These are phyloP conservation scores for Chirona hameri DNA, from an alignment of 2,888 invertebrate species.

Conservation along the genomic window DNA sequence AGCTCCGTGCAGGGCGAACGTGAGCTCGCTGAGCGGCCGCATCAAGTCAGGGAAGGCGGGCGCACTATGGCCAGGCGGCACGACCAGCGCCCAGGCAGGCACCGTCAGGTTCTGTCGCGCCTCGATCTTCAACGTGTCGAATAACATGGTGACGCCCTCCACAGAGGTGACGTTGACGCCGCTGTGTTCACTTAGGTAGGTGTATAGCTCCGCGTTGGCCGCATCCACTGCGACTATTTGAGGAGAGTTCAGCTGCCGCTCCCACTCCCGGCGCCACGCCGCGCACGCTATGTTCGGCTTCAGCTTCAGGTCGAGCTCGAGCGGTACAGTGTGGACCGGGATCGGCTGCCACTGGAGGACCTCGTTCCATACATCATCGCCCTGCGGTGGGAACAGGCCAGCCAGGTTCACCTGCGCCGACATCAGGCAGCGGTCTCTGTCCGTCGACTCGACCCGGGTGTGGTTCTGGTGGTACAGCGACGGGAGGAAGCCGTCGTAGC, in stretches of 20 bases:
- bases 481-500: slow-evolving; percentile 57
- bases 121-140: slow-evolving; percentile 54
- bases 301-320: slow-evolving; percentile 60
- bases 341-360: slow-evolving; percentile 73
- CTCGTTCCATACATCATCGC: slow-evolving; percentile 43
- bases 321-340: slow-evolving; percentile 74
- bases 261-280: slow-evolving; percentile 61
- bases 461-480: slow-evolving; percentile 48
- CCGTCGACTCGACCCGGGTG: slow-evolving; percentile 68
- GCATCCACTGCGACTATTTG: slow-evolving; percentile 57
- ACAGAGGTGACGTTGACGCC: slow-evolving; percentile 59
- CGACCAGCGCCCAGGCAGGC: slow-evolving; percentile 67
- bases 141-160: slow-evolving; percentile 58
- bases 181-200: slow-evolving; percentile 61
- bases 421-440: slow-evolving; percentile 87
- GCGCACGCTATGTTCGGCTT: slow-evolving; percentile 59
- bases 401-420: slow-evolving; percentile 78
- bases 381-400: slow-evolving; percentile 54
- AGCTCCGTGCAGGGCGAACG: slow-evolving; percentile 60
- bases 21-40: slow-evolving; percentile 58
- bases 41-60: slow-evolving; percentile 45
- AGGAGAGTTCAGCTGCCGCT: slow-evolving; percentile 53
- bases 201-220: slow-evolving; percentile 60
- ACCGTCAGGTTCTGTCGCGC: slow-evolving; percentile 61
- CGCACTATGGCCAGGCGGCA: slow-evolving; percentile 55